Evolutionary conservation across 2,888 invertebrate genomes (phyloP).

Genomic region (Eutolmus rufibarbis): DNA sequence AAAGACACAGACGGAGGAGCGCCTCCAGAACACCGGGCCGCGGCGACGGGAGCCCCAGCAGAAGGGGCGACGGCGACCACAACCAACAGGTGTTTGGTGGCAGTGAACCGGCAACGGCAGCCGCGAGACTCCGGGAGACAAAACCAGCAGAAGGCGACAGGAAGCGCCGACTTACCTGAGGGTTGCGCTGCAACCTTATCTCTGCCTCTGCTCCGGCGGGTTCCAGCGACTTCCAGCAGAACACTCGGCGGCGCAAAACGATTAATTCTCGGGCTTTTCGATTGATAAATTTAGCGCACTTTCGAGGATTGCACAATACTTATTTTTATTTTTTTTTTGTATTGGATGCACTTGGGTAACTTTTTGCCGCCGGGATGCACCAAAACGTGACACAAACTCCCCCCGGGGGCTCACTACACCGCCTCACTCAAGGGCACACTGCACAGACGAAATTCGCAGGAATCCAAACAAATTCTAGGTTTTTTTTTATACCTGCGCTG

Average conservation of each 20-base stretch:
- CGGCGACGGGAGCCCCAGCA: neutral
- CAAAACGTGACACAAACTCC: neutral
- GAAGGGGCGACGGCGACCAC: neutral
- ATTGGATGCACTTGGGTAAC: neutral
- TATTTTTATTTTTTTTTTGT: neutral
- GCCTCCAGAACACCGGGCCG: neutral
- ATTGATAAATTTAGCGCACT: neutral
- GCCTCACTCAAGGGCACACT: neutral
- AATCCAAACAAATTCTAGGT: neutral
- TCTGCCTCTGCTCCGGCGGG: neutral
- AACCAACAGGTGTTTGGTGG: neutral
- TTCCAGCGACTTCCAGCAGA: neutral
- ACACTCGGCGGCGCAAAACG: neutral
- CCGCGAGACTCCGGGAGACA: neutral
- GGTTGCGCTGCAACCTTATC: neutral
- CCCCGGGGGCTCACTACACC: neutral
- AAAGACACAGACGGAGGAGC: neutral
- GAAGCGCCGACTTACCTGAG: neutral
- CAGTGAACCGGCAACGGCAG: neutral
- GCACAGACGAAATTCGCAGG: neutral
- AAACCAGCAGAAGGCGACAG: neutral
- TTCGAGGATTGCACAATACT: neutral
- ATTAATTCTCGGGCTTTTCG: neutral
- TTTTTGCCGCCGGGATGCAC: neutral
- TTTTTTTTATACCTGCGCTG: neutral